phyloP scores from a whole-genome alignment of 2,113 vertebrate species.

The Syrmaticus mikado region DNA sequence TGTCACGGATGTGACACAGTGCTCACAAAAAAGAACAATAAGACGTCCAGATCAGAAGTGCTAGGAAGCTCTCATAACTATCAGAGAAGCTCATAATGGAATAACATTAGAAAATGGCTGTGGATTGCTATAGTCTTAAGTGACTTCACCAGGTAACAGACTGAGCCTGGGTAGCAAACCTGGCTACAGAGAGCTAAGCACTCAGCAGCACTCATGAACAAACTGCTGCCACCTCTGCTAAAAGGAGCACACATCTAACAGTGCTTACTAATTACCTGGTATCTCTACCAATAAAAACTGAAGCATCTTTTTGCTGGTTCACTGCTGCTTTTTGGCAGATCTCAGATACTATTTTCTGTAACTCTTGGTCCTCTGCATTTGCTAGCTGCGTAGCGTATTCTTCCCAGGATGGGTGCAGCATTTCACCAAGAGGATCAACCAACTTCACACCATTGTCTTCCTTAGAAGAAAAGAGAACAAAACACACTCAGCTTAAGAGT shows the following conservation, averaged over 20 bases:
- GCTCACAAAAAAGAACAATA: background rate
- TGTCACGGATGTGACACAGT: rapidly evolving
- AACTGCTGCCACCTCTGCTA: background rate
- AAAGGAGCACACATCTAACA: background rate
- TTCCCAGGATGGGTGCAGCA: constrained; percentile 92
- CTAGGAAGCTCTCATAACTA: background rate
- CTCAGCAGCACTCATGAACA: background rate
- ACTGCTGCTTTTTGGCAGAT: constrained; percentile 85
- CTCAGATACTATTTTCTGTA: constrained; percentile 77
- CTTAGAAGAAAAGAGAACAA: constrained; percentile 68
- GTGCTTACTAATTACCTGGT: constrained; percentile 85
- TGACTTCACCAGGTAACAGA: background rate
- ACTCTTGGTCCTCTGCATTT: constrained; percentile 86
- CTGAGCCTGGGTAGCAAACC: background rate
- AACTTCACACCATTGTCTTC: constrained; percentile 97
- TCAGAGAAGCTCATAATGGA: background rate
- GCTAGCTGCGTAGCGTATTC: constrained; percentile 88
- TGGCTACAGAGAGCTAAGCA: background rate
- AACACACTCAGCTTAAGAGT: background rate
- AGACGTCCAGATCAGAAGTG: background rate
- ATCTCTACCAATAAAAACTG: constrained; percentile 89
- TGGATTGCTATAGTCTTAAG: background rate
- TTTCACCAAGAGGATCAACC: constrained; percentile 94
- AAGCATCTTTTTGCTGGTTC: constrained; percentile 80
- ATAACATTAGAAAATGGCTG: background rate